phyloP scores from a whole-genome alignment of 53 echinoderm and acorn worm species.

The Arbacia lixula region DNA sequence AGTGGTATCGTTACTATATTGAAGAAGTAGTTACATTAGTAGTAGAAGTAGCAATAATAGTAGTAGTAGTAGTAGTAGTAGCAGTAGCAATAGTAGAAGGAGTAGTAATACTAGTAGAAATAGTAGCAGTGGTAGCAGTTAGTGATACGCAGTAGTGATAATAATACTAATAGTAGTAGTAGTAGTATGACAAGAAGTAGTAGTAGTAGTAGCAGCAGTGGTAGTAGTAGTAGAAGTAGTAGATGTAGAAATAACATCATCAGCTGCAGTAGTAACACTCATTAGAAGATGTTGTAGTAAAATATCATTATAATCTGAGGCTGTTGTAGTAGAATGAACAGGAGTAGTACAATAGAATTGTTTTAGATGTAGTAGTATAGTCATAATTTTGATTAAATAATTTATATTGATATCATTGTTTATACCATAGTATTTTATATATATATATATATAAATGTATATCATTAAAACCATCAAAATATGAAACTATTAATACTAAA shows the following conservation, averaged over 20 bases:
- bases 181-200: neutral
- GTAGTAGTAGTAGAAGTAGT: neutral
- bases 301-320: neutral
- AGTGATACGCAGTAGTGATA: neutral
- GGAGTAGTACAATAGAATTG: neutral
- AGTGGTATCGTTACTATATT: neutral
- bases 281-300: neutral
- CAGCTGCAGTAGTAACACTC: neutral
- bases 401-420: neutral
- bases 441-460: neutral
- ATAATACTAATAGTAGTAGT: slow-evolving; percentile 4
- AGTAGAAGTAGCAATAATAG: neutral
- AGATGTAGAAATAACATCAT: neutral
- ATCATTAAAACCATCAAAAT: no score
- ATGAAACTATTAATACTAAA: no score
- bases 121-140: neutral
- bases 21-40: neutral
- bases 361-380: neutral
- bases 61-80: neutral
- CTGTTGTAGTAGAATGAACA: neutral
- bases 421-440: neutral
- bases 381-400: neutral
- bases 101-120: neutral
- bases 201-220: neutral
- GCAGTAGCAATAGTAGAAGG: neutral